Base-by-base conservation (phyloP, 2,888 invertebrate species). In the Xylota segnis region DNA sequence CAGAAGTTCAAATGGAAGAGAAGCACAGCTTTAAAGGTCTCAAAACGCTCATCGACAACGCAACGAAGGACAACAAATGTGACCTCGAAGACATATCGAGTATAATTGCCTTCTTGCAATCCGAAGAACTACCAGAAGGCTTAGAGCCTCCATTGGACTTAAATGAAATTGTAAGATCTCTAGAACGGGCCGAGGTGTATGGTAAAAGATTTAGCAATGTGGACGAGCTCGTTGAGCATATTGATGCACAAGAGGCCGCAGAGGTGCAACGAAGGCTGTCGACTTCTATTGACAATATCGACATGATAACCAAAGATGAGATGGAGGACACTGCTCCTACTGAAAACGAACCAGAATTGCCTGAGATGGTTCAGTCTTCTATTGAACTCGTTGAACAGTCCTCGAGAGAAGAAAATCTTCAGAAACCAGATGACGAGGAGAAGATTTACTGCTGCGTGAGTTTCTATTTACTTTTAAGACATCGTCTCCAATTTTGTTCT, bases 361-460 rank as follows among this genome's bases (percentile, higher is more conserved):
- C 23, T 23, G 23, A 23, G 23, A 23, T 2, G 1, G 5, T 34
- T 2, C 34, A 34, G 9, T 34, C 6, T 34, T 5, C 34, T 34
- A 2, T 1, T 4, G 34, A 34, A 34, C 6, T 3, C 23, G 23
- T 3, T 23, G 3, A 23, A 23, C 23, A 23, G 23, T 3, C 23
- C 1, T 23, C 23, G 43, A n/a, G 29, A 16, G 37, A 54, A 16
- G 18, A 43, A 14, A 14, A n/a, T 5, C 10, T 47, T 16, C 12
- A 27, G 16, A 40, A 18, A 9, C 27, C 56, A 47, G 37, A 18
- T 23, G 0, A 29, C 7, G 56, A 23, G 18, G 50, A 1, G 23
- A 23, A 23, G 3, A 23, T 23, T 23, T 71, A 43, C 52, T 86
- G 86, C 34, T 86, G 86, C 50, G 86, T 86, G 82, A 56, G 86